These are phyloP conservation scores for Prostheceraeus crozeri DNA, from an alignment of 2,888 invertebrate species.

Conservation along the genomic window DNA sequence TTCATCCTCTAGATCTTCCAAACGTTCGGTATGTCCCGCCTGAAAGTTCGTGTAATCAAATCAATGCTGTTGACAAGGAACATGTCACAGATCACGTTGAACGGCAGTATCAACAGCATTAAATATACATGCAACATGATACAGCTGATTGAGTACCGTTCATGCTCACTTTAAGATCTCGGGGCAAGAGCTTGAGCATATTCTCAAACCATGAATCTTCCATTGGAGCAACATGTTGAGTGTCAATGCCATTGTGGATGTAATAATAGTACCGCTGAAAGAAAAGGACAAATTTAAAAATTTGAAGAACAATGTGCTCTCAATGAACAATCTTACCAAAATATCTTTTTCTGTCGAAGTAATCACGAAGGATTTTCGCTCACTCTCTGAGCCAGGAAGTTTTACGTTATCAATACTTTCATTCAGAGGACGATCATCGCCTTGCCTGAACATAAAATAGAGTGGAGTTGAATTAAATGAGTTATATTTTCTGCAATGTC, in stretches of 20 bases:
- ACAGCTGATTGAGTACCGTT: background rate
- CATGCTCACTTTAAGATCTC: constrained; percentile 50
- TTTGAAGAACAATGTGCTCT: background rate
- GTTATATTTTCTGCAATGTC: too few species aligned
- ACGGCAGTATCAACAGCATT: too few species aligned
- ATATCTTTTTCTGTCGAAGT: constrained; percentile 55
- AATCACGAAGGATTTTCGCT: constrained; percentile 46
- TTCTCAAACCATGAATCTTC: constrained; percentile 66
- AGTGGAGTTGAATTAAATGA: background rate
- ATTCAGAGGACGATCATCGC: constrained; percentile 47
- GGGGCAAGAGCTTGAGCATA: constrained; percentile 55
- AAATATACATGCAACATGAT: too few species aligned
- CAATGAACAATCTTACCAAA: constrained; percentile 45
- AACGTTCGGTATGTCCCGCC: constrained; percentile 50
- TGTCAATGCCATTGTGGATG: constrained; percentile 79
- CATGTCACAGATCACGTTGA: background rate
- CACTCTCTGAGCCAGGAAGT: constrained; percentile 45
- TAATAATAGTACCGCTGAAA: constrained; percentile 76
- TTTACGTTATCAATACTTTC: constrained; percentile 45
- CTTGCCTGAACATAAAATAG: constrained; percentile 46
- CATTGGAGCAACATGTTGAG: constrained; percentile 76
- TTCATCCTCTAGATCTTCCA: constrained; percentile 65
- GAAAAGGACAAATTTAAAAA: background rate
- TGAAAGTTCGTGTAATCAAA: constrained; percentile 37
- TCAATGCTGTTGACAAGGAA: too few species aligned